These are phyloP conservation scores for Drosophila gaucha DNA, from an alignment of 2,888 invertebrate species.

Conservation along the genomic window DNA sequence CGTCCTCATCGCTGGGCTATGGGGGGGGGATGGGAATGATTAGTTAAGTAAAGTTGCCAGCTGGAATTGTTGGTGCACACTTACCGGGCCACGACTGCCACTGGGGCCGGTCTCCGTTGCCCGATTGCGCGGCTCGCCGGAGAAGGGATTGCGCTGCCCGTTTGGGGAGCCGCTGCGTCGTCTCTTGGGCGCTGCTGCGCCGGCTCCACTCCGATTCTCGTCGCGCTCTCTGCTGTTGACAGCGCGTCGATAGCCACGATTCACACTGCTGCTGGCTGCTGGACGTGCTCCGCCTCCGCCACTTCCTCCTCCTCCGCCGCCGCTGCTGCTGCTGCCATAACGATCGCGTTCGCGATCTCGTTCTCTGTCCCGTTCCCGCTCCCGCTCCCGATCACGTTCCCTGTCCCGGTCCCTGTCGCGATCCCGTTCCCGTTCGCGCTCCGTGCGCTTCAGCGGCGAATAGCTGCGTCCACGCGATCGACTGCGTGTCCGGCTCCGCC, in stretches of 20 bases:
- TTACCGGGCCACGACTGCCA: slow-evolving; percentile 74
- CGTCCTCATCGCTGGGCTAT: slow-evolving; percentile 85
- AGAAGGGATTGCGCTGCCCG: slow-evolving; percentile 58
- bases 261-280: slow-evolving; percentile 26
- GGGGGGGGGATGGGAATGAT: slow-evolving; percentile 7
- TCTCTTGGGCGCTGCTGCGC: slow-evolving; percentile 69
- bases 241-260: slow-evolving; percentile 74
- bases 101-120: slow-evolving; percentile 67
- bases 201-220: slow-evolving; percentile 69
- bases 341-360: slow-evolving; percentile 57
- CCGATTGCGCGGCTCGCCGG: slow-evolving; percentile 72
- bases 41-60: not conserved
- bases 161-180: slow-evolving; percentile 82
- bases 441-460: slow-evolving; percentile 79
- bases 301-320: slow-evolving; percentile 13
- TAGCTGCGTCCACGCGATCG: slow-evolving; percentile 84
- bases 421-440: slow-evolving; percentile 67
- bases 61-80: slow-evolving; percentile 13
- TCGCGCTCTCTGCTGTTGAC: slow-evolving; percentile 73
- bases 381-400: slow-evolving; percentile 56
- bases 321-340: slow-evolving; percentile 34
- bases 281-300: slow-evolving; percentile 10
- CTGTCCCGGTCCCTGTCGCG: slow-evolving; percentile 68
- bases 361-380: slow-evolving; percentile 53
- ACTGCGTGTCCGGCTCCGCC: slow-evolving; percentile 80